Conservation (phyloP, 2,113 vertebrate species). For the Xiphorhynchus elegans region DNA sequence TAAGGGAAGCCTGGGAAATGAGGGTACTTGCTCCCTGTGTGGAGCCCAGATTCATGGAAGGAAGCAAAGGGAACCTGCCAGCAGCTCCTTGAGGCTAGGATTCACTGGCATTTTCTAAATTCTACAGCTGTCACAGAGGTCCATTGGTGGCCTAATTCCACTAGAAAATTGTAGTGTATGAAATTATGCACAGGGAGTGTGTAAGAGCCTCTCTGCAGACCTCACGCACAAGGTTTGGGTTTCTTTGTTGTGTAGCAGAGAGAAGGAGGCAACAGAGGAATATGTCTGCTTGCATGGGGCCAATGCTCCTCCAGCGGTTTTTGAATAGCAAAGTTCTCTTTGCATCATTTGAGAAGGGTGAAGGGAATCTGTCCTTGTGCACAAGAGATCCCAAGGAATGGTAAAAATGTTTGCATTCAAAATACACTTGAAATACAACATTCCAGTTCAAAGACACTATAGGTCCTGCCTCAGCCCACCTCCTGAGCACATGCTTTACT, state of each 20-base stretch:
- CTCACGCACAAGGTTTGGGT: neutral
- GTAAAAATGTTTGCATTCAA: neutral
- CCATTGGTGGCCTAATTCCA: neutral
- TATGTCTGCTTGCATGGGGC: neutral
- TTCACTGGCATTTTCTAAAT: neutral
- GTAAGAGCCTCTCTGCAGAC: neutral
- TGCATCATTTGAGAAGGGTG: neutral
- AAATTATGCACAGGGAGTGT: neutral
- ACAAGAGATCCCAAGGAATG: neutral
- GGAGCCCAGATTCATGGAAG: neutral
- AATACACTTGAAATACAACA: neutral
- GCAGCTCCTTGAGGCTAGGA: neutral
- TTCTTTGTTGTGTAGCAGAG: neutral
- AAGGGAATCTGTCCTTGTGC: neutral
- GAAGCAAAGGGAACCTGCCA: neutral
- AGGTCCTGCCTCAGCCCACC: neutral
- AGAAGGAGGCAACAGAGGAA: neutral
- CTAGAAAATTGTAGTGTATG: neutral
- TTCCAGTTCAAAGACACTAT: neutral
- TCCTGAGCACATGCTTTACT: neutral
- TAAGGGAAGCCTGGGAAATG: neutral
- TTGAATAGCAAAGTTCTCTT: neutral
- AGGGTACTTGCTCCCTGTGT: accelerated
- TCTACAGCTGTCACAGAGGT: neutral
- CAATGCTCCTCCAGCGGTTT: neutral